Evolutionary conservation across 1,140 invertebrate genomes (phyloP), one percentile per base, ranked within the genome.

Genomic region (Hestina assimilis): DNA sequence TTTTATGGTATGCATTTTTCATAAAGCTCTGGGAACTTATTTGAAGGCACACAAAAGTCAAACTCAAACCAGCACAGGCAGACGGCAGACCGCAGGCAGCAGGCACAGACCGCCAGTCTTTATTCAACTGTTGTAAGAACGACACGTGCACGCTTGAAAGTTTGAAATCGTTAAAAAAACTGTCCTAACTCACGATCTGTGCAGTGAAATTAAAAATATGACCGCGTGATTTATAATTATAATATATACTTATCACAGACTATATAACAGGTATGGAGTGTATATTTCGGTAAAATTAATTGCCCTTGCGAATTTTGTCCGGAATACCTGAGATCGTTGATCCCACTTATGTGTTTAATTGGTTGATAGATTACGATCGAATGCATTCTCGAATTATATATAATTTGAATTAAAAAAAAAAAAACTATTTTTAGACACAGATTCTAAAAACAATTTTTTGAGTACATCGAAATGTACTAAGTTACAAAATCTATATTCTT

Each of bases 281-380:
- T 47, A 28, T 45, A 41, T 43, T 43, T 45, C 24, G 11, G 8
- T 14, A 43, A 23, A 51, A 60, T 52, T 56, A 24, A 56, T 46
- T 40, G 54, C 15, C 63, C 61, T 83, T 63, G 79, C 81, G 61
- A 81, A 79, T 68, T 75, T 63, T 46, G 50, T 64, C 45, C 59
- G 45, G 62, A 61, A 78, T 74, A 69, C 68, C 66, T 50, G 69
- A 81, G 79, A 81, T 74, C 79, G 65, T 83, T 83, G 79, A 83
- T 83, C 77, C 80, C 80, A 78, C 69, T 79, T 75, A 59, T 63
- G 63, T 67, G 57, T 75, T 66, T 83, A 76, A 79, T 79, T 83
- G 76, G 67, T 75, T 68, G 57, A 75, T 70, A 66, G 69, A 81
- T 76, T 67, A 62, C 43, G 56, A 69, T 67, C 58, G 54, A 72